phyloP scores from a whole-genome alignment of 2,797 vertebrate genomes.

The Cyclura pinguis region DNA sequence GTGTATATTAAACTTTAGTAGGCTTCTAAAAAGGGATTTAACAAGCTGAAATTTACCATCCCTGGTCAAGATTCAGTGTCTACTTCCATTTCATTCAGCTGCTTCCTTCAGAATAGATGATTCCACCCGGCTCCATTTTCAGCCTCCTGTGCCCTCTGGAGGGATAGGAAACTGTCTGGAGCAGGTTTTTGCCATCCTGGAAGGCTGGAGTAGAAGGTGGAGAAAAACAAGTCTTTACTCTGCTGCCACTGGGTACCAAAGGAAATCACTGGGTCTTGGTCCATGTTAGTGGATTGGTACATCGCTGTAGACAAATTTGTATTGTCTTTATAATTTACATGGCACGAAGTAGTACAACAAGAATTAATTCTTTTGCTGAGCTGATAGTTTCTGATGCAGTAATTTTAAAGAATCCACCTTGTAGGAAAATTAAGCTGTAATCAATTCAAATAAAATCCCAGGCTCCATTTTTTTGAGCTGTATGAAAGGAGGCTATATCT shows the following conservation, averaged over 20 bases:
- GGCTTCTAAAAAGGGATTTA: no score
- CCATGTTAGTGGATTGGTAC: not conserved
- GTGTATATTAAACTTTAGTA: not conserved
- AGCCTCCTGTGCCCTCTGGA: no score
- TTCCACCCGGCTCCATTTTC: no score
- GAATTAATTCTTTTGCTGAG: not conserved
- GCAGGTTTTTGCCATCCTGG: no score
- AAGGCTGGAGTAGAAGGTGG: no score
- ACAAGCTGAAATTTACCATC: not conserved
- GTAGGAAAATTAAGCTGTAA: not conserved
- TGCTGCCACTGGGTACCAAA: no score
- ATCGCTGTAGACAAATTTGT: not conserved
- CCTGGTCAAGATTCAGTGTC: no score
- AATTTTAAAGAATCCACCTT: not conserved
- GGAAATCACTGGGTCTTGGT: no score
- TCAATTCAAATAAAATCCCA: not conserved
- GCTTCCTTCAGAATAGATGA: no score
- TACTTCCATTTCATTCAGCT: no score
- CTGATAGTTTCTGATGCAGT: not conserved
- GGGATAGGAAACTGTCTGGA: no score
- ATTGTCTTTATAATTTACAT: not conserved
- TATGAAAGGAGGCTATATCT: not conserved
- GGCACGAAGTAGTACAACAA: not conserved
- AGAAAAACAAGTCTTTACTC: no score
- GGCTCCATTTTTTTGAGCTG: not conserved